Evolutionary conservation across 2,113 vertebrate genomes (phyloP), one percentile per base, ranked within the genome.

Genomic region (Bubalus kerabau): DNA sequence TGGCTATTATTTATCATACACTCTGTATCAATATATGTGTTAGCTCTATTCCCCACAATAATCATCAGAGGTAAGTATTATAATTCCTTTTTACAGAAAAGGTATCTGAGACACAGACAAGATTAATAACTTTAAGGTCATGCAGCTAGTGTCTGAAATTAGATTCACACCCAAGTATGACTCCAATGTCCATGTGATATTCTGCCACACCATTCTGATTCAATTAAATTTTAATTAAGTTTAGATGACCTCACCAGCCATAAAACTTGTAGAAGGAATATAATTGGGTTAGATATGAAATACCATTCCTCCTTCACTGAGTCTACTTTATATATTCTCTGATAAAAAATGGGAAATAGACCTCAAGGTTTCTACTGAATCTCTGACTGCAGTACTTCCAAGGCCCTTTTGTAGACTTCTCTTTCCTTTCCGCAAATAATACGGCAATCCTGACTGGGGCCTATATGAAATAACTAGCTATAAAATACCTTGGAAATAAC

Each of bases 151-250:
- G 36, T 91, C n/a, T 92, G 12, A 95, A 97, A 97, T 86, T 78
- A 78, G 57, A 87, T 89, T 96, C 90, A 97, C 30, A 96, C 84
- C 87, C 87, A 97, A 94, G 57, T 74, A 40, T 95, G 64, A 94
- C 67, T 95, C 82, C 60, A 92, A 4, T 48, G 57, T n/a, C 87
- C 87, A 43, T 50, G 60, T 71, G 96, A 84, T 90, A 92, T 95
- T 96, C 87, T 92, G 80, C 26, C 94, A 87, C 87, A 71, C 57
- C 80, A 95, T 93, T 98, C 78, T 90, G 56, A 95, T 96, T 96
- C 87, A 93, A 94, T 98, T 96, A 98, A 87, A 97, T 96, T 90
- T 96, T 93, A 95, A 96, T 96, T 94, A 97, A 96, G 62, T 93
- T 76, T 86, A 96, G 46, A 95, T 97, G 71, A 98, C 87, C 40